phyloP scores from a whole-genome alignment of 1,140 invertebrate species.

The Chrysomallon squamiferum region DNA sequence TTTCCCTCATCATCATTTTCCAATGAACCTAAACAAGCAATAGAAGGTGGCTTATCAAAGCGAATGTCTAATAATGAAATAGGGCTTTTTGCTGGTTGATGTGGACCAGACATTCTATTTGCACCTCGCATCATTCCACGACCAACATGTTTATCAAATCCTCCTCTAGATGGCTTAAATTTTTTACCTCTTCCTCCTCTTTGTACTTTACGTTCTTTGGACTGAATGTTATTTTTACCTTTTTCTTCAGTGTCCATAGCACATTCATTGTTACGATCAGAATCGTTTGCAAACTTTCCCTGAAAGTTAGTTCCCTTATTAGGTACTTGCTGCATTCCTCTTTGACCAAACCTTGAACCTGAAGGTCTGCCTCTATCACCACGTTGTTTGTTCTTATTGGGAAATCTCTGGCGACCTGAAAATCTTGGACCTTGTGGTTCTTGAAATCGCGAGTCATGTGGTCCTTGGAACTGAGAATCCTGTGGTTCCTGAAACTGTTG shows the following conservation, averaged over 20 bases:
- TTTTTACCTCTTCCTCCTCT: not conserved
- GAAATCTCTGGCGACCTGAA: not conserved
- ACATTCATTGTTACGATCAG: too few species aligned
- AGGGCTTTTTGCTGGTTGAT: not conserved
- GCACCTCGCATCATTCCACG: not conserved
- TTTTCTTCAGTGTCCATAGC: too few species aligned
- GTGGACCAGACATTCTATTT: not conserved
- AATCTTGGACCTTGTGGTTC: not conserved
- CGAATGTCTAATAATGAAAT: not conserved
- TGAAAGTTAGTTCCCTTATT: too few species aligned
- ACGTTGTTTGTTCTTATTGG: not conserved
- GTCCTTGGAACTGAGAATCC: too few species aligned
- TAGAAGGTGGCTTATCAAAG: not conserved
- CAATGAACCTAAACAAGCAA: too few species aligned
- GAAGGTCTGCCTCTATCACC: too few species aligned
- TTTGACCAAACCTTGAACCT: too few species aligned
- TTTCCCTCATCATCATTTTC: not conserved
- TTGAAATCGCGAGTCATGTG: not conserved
- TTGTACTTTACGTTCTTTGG: too few species aligned
- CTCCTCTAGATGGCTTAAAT: not conserved
- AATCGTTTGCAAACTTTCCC: too few species aligned
- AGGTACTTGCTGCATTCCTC: too few species aligned
- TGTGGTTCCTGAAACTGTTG: too few species aligned
- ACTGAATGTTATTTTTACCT: too few species aligned
- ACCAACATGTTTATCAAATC: not conserved